Conservation (phyloP, 2,113 vertebrate species). For the Furnarius figulus region DNA sequence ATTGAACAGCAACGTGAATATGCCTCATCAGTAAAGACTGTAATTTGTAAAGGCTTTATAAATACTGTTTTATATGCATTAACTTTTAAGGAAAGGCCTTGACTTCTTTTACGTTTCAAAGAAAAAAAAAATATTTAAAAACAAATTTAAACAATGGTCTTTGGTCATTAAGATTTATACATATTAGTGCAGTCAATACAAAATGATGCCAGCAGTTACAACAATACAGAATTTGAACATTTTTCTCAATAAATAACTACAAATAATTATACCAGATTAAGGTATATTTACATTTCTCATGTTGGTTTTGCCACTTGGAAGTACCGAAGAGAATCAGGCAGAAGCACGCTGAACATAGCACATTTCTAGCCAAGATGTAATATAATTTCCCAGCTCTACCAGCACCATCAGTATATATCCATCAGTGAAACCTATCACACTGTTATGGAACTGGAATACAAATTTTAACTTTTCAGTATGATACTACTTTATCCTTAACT, state of each 20-base stretch:
- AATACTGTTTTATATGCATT: constrained; percentile 61
- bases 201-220: background rate
- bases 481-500: background rate
- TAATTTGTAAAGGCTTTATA: constrained; percentile 75
- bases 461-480: background rate
- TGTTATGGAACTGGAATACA: background rate
- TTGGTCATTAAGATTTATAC: background rate
- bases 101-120: background rate
- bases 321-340: background rate
- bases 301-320: background rate
- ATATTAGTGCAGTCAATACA: background rate
- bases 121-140: background rate
- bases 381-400: background rate
- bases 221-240: background rate
- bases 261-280: background rate
- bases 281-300: background rate
- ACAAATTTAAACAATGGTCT: background rate
- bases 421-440: background rate
- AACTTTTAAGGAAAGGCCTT: constrained; percentile 60
- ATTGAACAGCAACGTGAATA: constrained; percentile 74
- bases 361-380: background rate
- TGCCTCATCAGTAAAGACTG: constrained; percentile 75
- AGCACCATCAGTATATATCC: background rate
- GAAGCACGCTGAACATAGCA: background rate
- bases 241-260: background rate